phyloP scores from a whole-genome alignment of 2,113 vertebrate species.

The Chloropsis hardwickii region DNA sequence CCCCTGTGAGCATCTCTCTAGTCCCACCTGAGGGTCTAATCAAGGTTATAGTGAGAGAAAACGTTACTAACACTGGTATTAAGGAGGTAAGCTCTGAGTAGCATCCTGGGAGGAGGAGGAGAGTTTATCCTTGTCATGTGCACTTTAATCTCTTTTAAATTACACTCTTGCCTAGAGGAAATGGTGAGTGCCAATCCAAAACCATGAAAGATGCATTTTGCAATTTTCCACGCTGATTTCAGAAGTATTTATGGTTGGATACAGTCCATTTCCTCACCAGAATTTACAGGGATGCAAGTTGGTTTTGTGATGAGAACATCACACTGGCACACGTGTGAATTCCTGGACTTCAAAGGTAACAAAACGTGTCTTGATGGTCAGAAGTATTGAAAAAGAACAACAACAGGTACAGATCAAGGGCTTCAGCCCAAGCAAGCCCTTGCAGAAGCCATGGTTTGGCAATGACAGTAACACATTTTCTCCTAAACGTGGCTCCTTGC shows the following conservation, averaged over 20 bases:
- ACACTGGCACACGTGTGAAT: neutral
- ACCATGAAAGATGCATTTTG: neutral
- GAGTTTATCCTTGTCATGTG: neutral
- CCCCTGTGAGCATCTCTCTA: neutral
- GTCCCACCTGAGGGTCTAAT: neutral
- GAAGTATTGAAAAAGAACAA: neutral
- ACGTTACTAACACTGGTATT: neutral
- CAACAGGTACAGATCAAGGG: neutral
- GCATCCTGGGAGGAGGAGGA: neutral
- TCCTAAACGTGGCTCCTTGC: neutral
- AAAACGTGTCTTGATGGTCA: accelerated
- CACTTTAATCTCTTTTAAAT: neutral
- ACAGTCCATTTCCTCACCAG: neutral
- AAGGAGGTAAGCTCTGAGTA: neutral
- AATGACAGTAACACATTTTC: neutral
- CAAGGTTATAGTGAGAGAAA: neutral
- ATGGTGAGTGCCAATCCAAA: neutral
- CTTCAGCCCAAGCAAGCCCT: neutral
- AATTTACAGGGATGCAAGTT: neutral
- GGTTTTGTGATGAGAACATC: neutral
- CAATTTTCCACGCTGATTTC: neutral
- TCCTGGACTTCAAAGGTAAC: neutral
- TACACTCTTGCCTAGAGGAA: neutral
- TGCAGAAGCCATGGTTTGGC: neutral
- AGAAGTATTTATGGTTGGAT: neutral